Evolutionary conservation across 2,113 vertebrate genomes (phyloP), one percentile per base, ranked within the genome.

Genomic region (Turnix velox): DNA sequence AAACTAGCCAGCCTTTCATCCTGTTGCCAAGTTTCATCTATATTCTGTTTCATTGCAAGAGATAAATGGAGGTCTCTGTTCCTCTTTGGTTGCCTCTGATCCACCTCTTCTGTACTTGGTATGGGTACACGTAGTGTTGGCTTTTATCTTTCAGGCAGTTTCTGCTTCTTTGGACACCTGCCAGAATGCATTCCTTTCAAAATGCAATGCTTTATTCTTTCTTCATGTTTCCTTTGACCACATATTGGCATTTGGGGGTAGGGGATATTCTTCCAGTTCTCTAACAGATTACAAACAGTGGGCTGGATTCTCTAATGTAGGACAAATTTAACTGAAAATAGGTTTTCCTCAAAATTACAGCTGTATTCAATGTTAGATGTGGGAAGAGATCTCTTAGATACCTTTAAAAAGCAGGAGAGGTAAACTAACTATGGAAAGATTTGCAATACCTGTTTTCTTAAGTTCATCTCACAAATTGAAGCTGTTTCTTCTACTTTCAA

Each of bases 61-160:
- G 46, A 89, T 92, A 93, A 95, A 91, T 43, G 45, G 58, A 89
- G 58, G 75, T 79, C 33, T 82, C 52, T 84, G 58, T 61, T 89
- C 35, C 30, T 87, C 39, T 93, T 91, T 89, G 77, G 35, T 82
- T 94, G 74, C 46, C 58, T 94, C 62, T 93, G 71, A 93, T 92
- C 58, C 54, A 79, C 37, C 54, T 80, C 77, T 83, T 95, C 89
- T 80, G n/a, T 89, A 73, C 42, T 46, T 80, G 39, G 14, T 73
- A 67, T 15, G 35, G 58, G 61, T 84, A 40, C 20, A 73, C 1
- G 4, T 7, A 42, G 20, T 43, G 42, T 20, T 76, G 35, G 7
- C 71, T 89, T 96, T 88, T 85, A 90, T 87, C 39, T 92, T 82
- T 78, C 45, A 88, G 28, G 55, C 81, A 63, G 40, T 84, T 94